Base-by-base conservation (phyloP, 2,888 invertebrate species). In the Hoplodrina ambigua region DNA sequence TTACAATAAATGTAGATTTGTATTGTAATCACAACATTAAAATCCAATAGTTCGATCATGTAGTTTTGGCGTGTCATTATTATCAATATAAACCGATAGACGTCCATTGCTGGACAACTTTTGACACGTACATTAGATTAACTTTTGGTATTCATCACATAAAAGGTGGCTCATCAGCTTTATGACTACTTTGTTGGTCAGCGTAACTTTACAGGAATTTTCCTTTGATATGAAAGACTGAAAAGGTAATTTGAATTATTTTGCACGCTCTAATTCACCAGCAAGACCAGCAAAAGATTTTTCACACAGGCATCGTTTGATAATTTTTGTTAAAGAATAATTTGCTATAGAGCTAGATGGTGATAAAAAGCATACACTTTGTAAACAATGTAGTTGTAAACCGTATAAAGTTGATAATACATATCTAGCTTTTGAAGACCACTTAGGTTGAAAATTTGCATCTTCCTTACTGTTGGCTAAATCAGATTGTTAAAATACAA, bases 1-100 rank as follows among this genome's bases (percentile, higher is more conserved):
- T 69, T 50, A 30, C 7, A 30, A 19, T 54, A 33, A 54, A 19
- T 56, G 13, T 74, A 44, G 20, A 68, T 41, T 57, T 41, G 8
- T 46, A 30, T 76, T 30, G 11, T n/a, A 25, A 55, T 66, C 30
- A 46, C 20, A 54, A 25, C 15, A 20, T 57, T 44, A 20, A 41
- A 8, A n/a, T 20, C 2, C 10, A 44, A 33, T 75, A 55, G 49
- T 49, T 41, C 8, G 33, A 72, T 46, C 46, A 46, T 33, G 19
- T 70, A 60, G 72, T 71, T 70, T 50, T n/a, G 46, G 4, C 8
- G 17, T 17, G 11, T 17, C 5, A 11, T 46, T 11, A 46, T 17
- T 46, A 17, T 46, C 15, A 11, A 17, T 4, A 46, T 46, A 5
- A 17, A 46, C 46, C 15, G 17, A 15, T 15, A 46, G 17, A 46